These are phyloP conservation scores for Hemichromis elongatus DNA, from an alignment of 2,113 vertebrate species.

Conservation along the genomic window DNA sequence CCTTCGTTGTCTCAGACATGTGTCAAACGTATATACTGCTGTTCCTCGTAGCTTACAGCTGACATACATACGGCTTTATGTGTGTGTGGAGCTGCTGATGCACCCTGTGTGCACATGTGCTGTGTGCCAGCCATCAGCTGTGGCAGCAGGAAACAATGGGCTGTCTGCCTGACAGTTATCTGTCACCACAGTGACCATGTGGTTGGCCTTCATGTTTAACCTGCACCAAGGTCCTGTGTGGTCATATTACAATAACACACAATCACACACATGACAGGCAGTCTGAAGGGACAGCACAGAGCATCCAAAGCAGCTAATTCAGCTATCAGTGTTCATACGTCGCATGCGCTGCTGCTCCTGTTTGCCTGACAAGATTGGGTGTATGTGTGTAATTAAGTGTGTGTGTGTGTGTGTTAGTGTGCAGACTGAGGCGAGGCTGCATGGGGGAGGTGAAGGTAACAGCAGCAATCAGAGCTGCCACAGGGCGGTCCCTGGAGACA, in stretches of 20 bases:
- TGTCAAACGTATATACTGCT: background rate
- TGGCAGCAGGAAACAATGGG: background rate
- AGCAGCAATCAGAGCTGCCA: constrained; percentile 68
- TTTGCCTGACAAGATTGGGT: constrained; percentile 10
- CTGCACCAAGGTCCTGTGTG: constrained; percentile 24
- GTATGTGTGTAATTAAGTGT: background rate
- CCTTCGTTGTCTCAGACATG: background rate
- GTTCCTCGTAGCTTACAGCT: background rate
- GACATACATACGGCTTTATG: background rate
- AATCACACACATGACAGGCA: background rate
- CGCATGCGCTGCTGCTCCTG: background rate
- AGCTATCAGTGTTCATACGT: constrained; percentile 6
- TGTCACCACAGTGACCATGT: constrained; percentile 17
- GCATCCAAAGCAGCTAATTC: constrained; percentile 24
- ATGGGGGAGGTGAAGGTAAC: constrained; percentile 69
- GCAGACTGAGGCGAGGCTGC: background rate
- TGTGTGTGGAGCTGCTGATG: background rate
- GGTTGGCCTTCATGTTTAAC: constrained; percentile 32
- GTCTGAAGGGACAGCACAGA: background rate
- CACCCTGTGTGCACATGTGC: background rate
- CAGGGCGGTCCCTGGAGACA: constrained; percentile 41
- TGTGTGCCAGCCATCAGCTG: background rate
- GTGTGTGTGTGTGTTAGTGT: background rate
- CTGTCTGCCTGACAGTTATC: constrained; percentile 7
- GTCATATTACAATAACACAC: background rate